Evolutionary conservation across 1,140 invertebrate genomes (phyloP), one percentile per base, ranked within the genome.

Genomic region (Drosophila pseudoobscura): DNA sequence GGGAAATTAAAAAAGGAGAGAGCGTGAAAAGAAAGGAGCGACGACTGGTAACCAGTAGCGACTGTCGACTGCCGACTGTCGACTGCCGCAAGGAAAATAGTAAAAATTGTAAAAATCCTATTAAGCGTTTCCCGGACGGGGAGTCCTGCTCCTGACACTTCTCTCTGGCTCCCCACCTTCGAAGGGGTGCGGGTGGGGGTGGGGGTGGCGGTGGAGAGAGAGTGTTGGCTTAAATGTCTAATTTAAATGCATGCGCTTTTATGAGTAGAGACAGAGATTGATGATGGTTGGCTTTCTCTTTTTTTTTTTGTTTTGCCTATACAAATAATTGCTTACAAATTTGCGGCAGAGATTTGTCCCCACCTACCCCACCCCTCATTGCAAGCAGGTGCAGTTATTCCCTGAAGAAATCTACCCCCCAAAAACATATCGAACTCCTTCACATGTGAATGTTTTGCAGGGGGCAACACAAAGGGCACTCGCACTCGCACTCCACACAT

Each of bases 191-290:
- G 24, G 55, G 47, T 17, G 17, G 17, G 17, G 17, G 17, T 17
- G 45, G 24, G 52, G 3, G 7, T 22, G 45, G 24, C 47, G 3
- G 7, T 22, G 31, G 59, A 17, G 55, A 43, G 45, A 57, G 56
- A 60, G 47, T 17, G 35, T 60, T 74, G 69, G 57, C 76, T 90
- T 90, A 89, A 90, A 90, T 90, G 89, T 89, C 84, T 90, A 90
- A 90, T 90, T 90, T 90, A 90, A 90, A 90, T 90, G 89, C 89
- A 90, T 90, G 85, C 83, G 78, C 78, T 90, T 80, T 89, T 89
- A 39, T 39, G 35, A 39, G 35, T 39, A 26, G 24, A 73, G 88
- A 90, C 89, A 90, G 80, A 90, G 88, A 90, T 90, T 90, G 88
- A 90, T 90, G 89, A 90, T 87, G 24, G 24, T 64, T 52, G 44